phyloP scores from a whole-genome alignment of 2,113 vertebrate genomes.

The Zosterops lateralis region DNA sequence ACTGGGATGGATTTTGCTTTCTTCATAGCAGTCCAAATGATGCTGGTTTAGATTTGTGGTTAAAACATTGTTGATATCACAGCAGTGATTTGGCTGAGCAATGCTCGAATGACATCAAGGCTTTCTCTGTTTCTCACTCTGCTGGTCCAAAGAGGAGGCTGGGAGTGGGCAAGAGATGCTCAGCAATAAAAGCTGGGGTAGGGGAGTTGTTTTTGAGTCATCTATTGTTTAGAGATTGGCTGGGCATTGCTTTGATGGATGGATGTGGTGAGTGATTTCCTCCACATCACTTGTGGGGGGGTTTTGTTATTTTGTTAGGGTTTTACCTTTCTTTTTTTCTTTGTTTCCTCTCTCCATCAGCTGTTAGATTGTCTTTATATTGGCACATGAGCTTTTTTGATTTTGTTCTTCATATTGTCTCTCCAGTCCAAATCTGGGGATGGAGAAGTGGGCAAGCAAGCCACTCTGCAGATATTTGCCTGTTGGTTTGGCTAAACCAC shows the following conservation, averaged over 20 bases:
- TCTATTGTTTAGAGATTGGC: not conserved
- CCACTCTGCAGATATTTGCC: not conserved
- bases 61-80: not conserved
- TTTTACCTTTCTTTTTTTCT: too few species aligned
- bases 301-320: not conserved
- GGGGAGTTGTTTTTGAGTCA: too few species aligned
- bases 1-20: not conserved
- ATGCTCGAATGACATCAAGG: not conserved
- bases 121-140: not conserved
- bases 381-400: fast-evolving
- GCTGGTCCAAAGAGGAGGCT: not conserved
- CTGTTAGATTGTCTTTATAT: not conserved
- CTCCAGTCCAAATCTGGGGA: not conserved
- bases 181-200: not conserved
- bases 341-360: not conserved
- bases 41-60: not conserved
- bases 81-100: not conserved
- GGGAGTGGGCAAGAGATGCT: not conserved
- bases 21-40: not conserved
- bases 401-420: not conserved
- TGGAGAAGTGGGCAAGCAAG: not conserved
- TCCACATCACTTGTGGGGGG: fast-evolving
- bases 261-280: not conserved
- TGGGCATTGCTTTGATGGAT: not conserved
- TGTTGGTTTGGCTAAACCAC: not conserved